These are phyloP conservation scores for Mimumesa dahlbomi DNA, from an alignment of 2,888 invertebrate species.

Conservation along the genomic window DNA sequence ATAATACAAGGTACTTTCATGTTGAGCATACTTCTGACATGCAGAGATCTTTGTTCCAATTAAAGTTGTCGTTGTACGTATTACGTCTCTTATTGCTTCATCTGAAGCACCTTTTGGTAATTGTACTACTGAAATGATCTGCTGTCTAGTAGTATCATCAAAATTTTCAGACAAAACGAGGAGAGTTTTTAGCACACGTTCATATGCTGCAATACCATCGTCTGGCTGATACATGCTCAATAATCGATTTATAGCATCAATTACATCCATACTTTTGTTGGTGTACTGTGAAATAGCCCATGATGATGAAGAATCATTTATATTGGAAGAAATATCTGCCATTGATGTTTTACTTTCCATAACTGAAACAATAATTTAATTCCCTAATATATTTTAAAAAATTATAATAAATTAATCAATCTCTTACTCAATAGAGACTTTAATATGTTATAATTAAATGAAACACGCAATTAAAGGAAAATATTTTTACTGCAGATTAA, in stretches of 20 bases:
- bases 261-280: slow-evolving; percentile 65
- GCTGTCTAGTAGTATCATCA: slow-evolving; percentile 61
- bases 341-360: slow-evolving; percentile 20
- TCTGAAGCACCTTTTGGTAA: slow-evolving; percentile 65
- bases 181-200: slow-evolving; percentile 66
- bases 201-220: slow-evolving; percentile 70
- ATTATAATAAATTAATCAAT: no score
- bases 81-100: slow-evolving; percentile 63
- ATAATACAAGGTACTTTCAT: background rate
- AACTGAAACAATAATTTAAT: slow-evolving; percentile 9
- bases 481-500: background rate
- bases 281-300: slow-evolving; percentile 63
- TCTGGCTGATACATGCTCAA: slow-evolving; percentile 72
- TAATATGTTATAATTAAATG: no score
- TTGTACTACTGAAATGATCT: slow-evolving; percentile 69
- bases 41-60: slow-evolving; percentile 18
- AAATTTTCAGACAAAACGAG: slow-evolving; percentile 65
- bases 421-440: no score
- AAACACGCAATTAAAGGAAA: no score
- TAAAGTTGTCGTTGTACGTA: slow-evolving; percentile 66
- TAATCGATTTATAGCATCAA: slow-evolving; percentile 67
- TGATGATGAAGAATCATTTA: slow-evolving; percentile 59
- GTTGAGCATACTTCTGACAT: slow-evolving; percentile 29
- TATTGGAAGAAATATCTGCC: slow-evolving; percentile 35
- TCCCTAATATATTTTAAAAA: background rate